Base-by-base conservation (phyloP, 2,113 vertebrate species). In the Mirounga angustirostris region DNA sequence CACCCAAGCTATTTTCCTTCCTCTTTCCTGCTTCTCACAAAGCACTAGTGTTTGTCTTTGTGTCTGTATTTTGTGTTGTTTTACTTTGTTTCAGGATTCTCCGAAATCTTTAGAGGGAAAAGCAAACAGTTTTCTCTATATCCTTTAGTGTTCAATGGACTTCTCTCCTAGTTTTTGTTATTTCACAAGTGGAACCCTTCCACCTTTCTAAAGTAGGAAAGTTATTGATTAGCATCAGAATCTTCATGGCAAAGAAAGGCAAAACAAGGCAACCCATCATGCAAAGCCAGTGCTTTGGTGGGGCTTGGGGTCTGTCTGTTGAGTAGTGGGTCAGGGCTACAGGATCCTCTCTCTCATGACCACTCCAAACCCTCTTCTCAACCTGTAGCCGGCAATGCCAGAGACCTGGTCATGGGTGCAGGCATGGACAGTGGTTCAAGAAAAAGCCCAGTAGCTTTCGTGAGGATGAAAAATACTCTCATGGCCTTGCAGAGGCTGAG, bases 21-120 rank as follows among this genome's bases (percentile, higher is more conserved):
- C 2, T 18, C 67, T 79, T 73, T 84, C 9, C 40, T 22, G 4
- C 24, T 50, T 14, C 28, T 83, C 54, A 43, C 36, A 59, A 24
- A 10, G 6, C 22, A 40, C 5, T 5, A 33, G 9, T 30, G 3
- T 56, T 84, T 71, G 24, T 81, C 12, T 7, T 85, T 63, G 21
- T n/a, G 24, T 12, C 50, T 50, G 15, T 30, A 50, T 78, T 78
- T 78, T 28, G 3, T 79, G 50, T 56, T 76, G 26, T 54, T 46
- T 43, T 67, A 24, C 46, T 59, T 61, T 54, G 28, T 76, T 94
- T 82, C 54, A 90, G 63, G 19, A 71, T 85, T 71, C 65, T 63
- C 59, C 91, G 43, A 74, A 59, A 86, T 71, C 43, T 82, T 24
- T 30, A 92, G 74, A n/a, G 74, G 50, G 10, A 69, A 89, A 92